Conservation (phyloP, 2,888 invertebrate genomes). For the Ecdyonurus torrentis region DNA sequence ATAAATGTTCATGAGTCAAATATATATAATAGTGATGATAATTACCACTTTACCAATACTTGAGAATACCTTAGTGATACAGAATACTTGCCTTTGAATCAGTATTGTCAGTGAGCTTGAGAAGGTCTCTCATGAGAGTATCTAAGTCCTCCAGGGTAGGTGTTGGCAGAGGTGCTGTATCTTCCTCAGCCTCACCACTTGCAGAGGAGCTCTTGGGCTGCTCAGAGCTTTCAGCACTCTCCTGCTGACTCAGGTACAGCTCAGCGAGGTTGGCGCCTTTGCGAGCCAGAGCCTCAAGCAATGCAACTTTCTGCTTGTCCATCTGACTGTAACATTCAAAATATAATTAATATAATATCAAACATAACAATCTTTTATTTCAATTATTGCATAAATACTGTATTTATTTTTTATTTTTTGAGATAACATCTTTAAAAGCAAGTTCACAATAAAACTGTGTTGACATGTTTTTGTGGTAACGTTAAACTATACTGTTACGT, state of each 20-base stretch:
- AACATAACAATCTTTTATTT: no score
- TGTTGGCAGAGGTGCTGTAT: slow-evolving; percentile 16
- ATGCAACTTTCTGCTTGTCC: slow-evolving; percentile 65
- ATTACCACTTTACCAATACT: no score
- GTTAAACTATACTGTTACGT: no score
- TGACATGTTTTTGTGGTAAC: no score
- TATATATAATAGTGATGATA: no score
- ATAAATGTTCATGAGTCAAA: no score
- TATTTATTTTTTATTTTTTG: no score
- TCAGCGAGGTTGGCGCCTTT: slow-evolving; percentile 57
- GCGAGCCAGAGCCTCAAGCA: slow-evolving; percentile 64
- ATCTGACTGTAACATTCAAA: slow-evolving; percentile 39
- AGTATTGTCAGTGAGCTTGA: slow-evolving; percentile 63
- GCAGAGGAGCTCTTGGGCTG: neutral
- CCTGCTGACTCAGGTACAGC: slow-evolving; percentile 29
- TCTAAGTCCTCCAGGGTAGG: slow-evolving; percentile 38
- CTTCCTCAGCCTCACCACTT: slow-evolving; percentile 21
- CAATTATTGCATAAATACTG: no score
- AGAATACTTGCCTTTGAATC: slow-evolving; percentile 48
- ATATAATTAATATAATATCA: slow-evolving; percentile 5
- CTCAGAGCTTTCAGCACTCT: slow-evolving; percentile 15
- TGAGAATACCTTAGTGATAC: no score
- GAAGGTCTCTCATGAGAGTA: slow-evolving; percentile 46
- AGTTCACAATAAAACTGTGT: no score
- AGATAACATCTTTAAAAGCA: no score